A percentile compares a stretch with the other conserved stretches of the same genome.
Evolutionary conservation across 2,113 vertebrate genomes (phyloP).

Genomic region (Diphyllodes magnificus): DNA sequence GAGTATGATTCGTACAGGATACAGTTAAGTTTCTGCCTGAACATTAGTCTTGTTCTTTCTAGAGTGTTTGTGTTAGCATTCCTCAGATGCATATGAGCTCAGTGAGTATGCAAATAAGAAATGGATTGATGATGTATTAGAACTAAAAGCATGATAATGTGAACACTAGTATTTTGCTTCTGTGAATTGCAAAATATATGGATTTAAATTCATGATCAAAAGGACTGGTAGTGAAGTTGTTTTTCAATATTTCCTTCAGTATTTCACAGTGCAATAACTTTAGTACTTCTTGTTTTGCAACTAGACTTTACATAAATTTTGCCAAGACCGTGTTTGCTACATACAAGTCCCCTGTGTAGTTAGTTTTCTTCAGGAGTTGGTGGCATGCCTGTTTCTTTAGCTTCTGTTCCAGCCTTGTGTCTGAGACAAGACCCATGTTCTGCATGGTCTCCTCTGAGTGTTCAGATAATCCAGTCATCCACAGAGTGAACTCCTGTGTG

Average conservation of each 20-base stretch:
- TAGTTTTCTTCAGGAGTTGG: not conserved
- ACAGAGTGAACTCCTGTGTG: not conserved
- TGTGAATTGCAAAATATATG: not conserved
- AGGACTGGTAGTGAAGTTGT: not conserved
- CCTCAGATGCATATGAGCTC: not conserved
- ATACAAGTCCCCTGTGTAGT: not conserved
- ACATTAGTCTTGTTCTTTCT: not conserved
- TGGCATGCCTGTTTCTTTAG: not conserved
- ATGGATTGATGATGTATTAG: not conserved
- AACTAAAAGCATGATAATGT: not conserved
- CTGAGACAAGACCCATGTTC: rapidly evolving
- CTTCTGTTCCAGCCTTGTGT: not conserved
- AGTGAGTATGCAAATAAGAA: not conserved
- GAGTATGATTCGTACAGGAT: not conserved
- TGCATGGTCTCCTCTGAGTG: not conserved
- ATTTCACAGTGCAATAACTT: not conserved
- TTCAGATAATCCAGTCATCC: not conserved
- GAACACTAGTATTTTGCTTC: not conserved
- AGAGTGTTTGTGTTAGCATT: not conserved
- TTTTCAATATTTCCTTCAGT: not conserved
- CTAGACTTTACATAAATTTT: not conserved
- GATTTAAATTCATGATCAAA: not conserved
- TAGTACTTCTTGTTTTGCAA: not conserved
- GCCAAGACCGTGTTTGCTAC: not conserved
- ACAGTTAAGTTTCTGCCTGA: not conserved